Conservation (phyloP, 2,797 vertebrate species). For the Anomalospiza imberbis region DNA sequence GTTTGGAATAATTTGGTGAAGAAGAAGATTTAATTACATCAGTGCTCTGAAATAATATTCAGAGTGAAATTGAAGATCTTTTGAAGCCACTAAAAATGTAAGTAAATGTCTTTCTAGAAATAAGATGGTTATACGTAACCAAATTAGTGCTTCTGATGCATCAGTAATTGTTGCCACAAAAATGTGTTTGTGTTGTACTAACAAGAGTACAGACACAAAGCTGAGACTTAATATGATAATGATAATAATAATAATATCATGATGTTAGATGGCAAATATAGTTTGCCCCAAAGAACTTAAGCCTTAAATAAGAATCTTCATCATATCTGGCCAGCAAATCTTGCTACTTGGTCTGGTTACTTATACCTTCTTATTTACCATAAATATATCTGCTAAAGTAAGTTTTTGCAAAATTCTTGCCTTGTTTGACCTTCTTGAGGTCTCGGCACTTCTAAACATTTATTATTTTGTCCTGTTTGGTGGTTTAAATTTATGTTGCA, state of each 20-base stretch:
- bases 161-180: not conserved
- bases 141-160: not conserved
- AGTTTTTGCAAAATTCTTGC: not conserved
- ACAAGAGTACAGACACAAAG: not conserved
- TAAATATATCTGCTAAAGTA: not conserved
- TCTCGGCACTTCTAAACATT: not conserved
- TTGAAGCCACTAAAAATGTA: not conserved
- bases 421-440: not conserved
- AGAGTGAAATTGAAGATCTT: not conserved
- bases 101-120: not conserved
- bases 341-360: not conserved
- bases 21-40: not conserved
- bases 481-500: not conserved
- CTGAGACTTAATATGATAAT: not conserved
- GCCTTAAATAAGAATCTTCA: not conserved
- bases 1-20: not conserved
- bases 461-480: not conserved
- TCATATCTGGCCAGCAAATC: not conserved
- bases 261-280: not conserved
- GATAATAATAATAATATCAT: not conserved
- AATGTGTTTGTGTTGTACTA: not conserved
- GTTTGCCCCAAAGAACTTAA: not conserved
- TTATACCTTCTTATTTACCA: not conserved
- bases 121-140: not conserved
- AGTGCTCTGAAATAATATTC: not conserved